Percentiles rank a stretch among this genome's conserved stretches.
Evolutionary conservation across 1,140 invertebrate genomes (phyloP).

Genomic region (Leucophenga varia): DNA sequence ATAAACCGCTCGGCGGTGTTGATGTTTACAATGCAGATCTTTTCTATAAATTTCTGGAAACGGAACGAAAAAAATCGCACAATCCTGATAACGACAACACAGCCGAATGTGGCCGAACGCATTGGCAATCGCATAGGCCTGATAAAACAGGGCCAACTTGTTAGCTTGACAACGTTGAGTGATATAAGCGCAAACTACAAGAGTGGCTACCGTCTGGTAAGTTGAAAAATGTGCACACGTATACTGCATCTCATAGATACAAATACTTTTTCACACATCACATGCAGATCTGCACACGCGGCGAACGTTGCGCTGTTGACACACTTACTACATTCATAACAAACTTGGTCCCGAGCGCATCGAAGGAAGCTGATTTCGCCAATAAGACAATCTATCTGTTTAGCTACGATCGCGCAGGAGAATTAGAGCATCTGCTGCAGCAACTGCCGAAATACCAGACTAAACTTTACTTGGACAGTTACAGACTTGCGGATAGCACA

Average conservation of each 20-base stretch:
- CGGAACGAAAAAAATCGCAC: conserved; percentile 12
- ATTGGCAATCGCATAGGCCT: conserved; percentile 27
- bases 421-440: conserved; percentile 10
- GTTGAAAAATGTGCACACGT: conserved; percentile 1
- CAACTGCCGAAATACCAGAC: background rate
- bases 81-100: conserved; percentile 25
- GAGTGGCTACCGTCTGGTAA: conserved; percentile 28
- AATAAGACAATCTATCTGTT: conserved; percentile 12
- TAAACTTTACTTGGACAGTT: conserved; percentile 16
- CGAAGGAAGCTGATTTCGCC: conserved; percentile 13
- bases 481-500: conserved; percentile 8
- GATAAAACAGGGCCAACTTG: conserved; percentile 11
- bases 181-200: conserved; percentile 3
- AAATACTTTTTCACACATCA: too few species aligned
- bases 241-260: too few species aligned
- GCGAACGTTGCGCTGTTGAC: conserved; percentile 5
- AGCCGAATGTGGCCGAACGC: conserved; percentile 17
- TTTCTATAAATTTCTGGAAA: conserved; percentile 17
- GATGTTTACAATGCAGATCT: conserved; percentile 11
- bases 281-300: conserved; percentile 16
- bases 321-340: conserved; percentile 8
- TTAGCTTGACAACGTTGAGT: background rate
- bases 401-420: background rate
- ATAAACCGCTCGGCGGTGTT: conserved; percentile 29
- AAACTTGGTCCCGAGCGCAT: background rate